A percentile compares a stretch with the other conserved stretches of the same genome.
These are phyloP conservation scores for Manacus vitellinus DNA, from an alignment of 2,113 vertebrate species.

Conservation along the genomic window DNA sequence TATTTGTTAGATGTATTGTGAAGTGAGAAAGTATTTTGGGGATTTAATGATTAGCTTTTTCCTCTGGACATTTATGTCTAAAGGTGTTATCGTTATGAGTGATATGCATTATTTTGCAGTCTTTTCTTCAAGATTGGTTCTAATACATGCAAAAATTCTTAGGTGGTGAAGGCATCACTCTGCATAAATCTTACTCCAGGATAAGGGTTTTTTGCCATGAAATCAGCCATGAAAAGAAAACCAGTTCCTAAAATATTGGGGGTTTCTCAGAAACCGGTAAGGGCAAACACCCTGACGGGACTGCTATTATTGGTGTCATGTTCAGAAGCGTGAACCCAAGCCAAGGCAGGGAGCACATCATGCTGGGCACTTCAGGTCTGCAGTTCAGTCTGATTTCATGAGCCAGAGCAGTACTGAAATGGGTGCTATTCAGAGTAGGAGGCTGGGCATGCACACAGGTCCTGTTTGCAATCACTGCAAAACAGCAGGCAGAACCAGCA, in stretches of 20 bases:
- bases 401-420: background rate
- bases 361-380: background rate
- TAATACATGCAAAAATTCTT: background rate
- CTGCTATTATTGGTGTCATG: background rate
- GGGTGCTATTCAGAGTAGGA: background rate
- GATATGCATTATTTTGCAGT: background rate
- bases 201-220: background rate
- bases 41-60: background rate
- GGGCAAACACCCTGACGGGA: rapidly evolving
- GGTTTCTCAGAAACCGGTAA: background rate
- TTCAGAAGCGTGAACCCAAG: background rate
- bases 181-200: background rate
- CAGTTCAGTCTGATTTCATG: background rate
- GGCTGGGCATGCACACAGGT: background rate
- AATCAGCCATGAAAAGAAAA: background rate
- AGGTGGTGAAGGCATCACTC: background rate
- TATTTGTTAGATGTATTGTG: background rate
- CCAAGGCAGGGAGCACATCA: background rate
- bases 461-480: background rate
- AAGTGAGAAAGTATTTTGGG: background rate
- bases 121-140: background rate
- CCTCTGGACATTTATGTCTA: background rate
- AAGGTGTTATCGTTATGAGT: background rate
- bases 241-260: background rate
- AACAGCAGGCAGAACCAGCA: background rate